phyloP scores from a whole-genome alignment of 2,113 vertebrate species.

The Cyphomyrus plagiostoma region DNA sequence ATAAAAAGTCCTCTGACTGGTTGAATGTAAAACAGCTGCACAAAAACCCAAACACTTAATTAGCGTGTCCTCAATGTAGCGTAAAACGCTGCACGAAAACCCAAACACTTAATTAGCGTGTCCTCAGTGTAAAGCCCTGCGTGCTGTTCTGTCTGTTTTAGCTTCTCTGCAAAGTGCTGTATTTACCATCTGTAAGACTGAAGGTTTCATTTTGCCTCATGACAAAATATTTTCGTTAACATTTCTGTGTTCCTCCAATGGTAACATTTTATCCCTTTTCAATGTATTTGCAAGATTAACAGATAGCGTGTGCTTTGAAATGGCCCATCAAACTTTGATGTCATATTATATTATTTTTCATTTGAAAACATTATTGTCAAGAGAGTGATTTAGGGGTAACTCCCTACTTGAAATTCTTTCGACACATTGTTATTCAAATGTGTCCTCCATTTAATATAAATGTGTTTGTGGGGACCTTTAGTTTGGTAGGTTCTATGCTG shows the following conservation, averaged over 20 bases:
- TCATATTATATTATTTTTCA: background rate
- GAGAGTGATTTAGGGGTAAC: background rate
- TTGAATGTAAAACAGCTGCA: background rate
- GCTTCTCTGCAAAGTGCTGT: background rate
- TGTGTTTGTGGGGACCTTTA: background rate
- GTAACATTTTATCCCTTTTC: slow-evolving; percentile 27
- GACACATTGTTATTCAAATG: background rate
- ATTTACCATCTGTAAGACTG: background rate
- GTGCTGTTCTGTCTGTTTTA: background rate
- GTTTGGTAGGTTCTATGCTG: background rate
- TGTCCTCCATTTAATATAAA: background rate
- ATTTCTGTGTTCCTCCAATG: slow-evolving; percentile 7
- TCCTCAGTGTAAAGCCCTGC: background rate
- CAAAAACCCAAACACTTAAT: background rate
- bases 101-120: background rate
- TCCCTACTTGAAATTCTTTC: background rate
- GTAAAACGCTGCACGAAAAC: background rate
- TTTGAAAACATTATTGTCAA: background rate
- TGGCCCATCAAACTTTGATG: background rate
- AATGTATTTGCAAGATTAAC: background rate
- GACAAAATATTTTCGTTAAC: slow-evolving; percentile 23
- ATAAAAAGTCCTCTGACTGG: background rate
- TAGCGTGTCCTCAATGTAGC: background rate
- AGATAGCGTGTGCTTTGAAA: background rate
- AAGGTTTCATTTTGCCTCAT: slow-evolving; percentile 10